phyloP scores from a whole-genome alignment of 2,888 invertebrate species.

The Dorcus hopei region DNA sequence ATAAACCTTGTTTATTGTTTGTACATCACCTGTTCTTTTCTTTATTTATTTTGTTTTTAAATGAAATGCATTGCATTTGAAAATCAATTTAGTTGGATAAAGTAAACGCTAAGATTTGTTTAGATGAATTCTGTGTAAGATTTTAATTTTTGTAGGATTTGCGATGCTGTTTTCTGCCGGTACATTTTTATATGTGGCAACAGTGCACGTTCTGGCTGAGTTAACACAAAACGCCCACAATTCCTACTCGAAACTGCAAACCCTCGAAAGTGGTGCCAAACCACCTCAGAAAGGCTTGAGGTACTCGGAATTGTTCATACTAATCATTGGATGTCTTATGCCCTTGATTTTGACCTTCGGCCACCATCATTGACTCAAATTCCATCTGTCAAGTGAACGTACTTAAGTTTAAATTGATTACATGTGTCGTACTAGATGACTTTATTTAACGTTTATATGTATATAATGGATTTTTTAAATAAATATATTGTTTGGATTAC shows the following conservation, averaged over 20 bases:
- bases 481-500: background rate
- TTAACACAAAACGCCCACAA: conserved; percentile 62
- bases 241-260: conserved; percentile 41
- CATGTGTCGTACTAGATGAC: background rate
- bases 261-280: conserved; percentile 33
- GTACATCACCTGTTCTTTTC: background rate
- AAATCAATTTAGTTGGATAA: background rate
- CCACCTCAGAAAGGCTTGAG: conserved; percentile 56
- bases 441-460: background rate
- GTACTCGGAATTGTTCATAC: conserved; percentile 73
- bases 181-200: conserved; percentile 97
- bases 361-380: conserved; percentile 67
- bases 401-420: background rate
- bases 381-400: too few species aligned
- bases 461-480: background rate
- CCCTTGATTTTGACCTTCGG: conserved; percentile 89
- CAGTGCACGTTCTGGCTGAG: conserved; percentile 97
- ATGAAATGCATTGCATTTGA: too few species aligned
- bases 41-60: background rate
- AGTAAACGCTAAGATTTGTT: too few species aligned
- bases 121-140: background rate
- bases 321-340: conserved; percentile 83
- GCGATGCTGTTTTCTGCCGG: conserved; percentile 99
- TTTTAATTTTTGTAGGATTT: conserved; percentile 56
- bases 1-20: too few species aligned